A percentile compares a stretch with the other conserved stretches of the same genome.
Conservation (phyloP, 2,888 invertebrate genomes). For the Cryptocephalus moraei region DNA sequence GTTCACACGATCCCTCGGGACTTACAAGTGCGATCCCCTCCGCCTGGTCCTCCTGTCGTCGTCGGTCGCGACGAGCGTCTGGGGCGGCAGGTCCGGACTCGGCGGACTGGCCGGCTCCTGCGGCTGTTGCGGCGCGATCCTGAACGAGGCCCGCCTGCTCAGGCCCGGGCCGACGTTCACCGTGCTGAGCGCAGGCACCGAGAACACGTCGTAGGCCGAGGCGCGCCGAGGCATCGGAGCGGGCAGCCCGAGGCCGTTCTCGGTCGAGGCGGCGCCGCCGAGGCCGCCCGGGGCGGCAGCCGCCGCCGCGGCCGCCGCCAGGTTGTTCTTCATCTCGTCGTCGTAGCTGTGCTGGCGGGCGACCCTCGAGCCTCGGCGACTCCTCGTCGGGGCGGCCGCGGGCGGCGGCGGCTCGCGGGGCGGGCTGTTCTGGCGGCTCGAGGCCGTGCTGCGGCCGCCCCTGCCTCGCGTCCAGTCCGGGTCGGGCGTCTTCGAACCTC, state of each 20-base stretch:
- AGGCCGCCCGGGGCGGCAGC: slow-evolving; percentile 1
- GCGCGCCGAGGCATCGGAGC: slow-evolving; percentile 68
- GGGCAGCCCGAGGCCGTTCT: slow-evolving; percentile 55
- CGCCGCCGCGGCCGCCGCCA: background rate
- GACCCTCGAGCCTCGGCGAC: slow-evolving; percentile 51
- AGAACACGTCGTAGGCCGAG: slow-evolving; percentile 78
- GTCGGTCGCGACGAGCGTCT: slow-evolving; percentile 24
- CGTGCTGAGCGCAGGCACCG: slow-evolving; percentile 44
- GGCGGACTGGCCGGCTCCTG: slow-evolving; percentile 46
- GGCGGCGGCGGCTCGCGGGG: slow-evolving; percentile 37
- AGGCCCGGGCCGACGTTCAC: slow-evolving; percentile 30
- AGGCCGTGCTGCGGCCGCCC: slow-evolving; percentile 52
- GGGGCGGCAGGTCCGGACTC: slow-evolving; percentile 38
- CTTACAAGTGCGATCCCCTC: slow-evolving; percentile 77
- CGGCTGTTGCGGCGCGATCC: slow-evolving; percentile 44
- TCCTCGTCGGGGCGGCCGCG: slow-evolving; percentile 34
- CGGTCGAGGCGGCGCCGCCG: slow-evolving; percentile 9
- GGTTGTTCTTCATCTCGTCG: slow-evolving; percentile 50
- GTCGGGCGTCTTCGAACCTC: slow-evolving; percentile 45
- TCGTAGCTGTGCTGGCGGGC: slow-evolving; percentile 76
- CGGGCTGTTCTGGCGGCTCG: slow-evolving; percentile 50
- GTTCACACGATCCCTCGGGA: too few relatives aligned
- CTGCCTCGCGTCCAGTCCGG: slow-evolving; percentile 47
- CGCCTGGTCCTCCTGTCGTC: slow-evolving; percentile 65
- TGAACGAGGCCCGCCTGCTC: slow-evolving; percentile 48